Conservation (phyloP, 2,113 vertebrate genomes). For the Procavia capensis region DNA sequence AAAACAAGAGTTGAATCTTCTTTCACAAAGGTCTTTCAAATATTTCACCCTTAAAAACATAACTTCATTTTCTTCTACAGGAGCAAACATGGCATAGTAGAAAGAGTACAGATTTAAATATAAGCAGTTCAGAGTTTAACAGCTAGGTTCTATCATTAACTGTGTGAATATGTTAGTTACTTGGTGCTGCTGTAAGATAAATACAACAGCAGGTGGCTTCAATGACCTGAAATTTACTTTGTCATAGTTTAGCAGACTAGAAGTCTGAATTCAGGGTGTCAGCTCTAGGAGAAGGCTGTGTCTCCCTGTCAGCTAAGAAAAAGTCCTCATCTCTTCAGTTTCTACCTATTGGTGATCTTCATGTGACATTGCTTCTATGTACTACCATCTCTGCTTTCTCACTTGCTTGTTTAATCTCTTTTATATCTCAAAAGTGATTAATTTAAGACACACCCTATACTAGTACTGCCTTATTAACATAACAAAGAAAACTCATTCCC, state of each 20-base stretch:
- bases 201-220: not conserved
- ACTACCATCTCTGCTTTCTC: not conserved
- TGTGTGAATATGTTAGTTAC: not conserved
- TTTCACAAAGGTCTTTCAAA: not conserved
- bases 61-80: not conserved
- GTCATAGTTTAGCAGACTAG: not conserved
- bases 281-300: not conserved
- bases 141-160: not conserved
- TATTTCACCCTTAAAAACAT: not conserved
- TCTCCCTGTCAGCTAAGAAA: not conserved
- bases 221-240: not conserved
- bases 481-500: not conserved
- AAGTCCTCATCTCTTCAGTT: not conserved
- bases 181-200: not conserved
- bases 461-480: not conserved
- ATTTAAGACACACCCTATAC: not conserved
- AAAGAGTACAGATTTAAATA: not conserved
- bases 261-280: not conserved
- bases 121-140: not conserved
- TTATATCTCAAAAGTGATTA: not conserved
- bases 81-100: not conserved
- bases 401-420: not conserved
- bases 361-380: not conserved
- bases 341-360: not conserved
- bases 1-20: not conserved